Evolutionary conservation across 2,888 invertebrate species (phyloP).

Genomic region (Megastigmus dorsalis): DNA sequence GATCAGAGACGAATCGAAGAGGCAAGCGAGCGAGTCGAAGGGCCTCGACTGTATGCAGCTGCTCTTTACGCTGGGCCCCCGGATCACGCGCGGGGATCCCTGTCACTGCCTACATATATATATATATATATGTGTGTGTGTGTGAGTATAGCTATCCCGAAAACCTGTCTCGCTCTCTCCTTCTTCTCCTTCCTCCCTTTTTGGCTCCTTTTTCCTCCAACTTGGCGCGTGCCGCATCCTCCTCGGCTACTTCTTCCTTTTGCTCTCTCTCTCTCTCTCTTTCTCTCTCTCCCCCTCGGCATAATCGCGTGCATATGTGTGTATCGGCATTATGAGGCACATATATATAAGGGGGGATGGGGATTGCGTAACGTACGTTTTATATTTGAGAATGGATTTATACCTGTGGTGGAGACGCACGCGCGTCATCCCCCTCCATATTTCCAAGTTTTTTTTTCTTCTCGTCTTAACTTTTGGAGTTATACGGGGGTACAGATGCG

Average conservation of each 20-base stretch:
- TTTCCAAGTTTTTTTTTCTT: too few relatives aligned
- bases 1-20: constrained; percentile 57
- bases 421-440: too few relatives aligned
- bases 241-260: too few relatives aligned
- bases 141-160: background rate
- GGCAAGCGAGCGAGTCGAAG: constrained; percentile 45
- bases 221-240: constrained; percentile 65
- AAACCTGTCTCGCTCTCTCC: constrained; percentile 23
- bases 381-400: constrained; percentile 34
- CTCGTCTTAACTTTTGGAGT: too few relatives aligned
- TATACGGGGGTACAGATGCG: too few relatives aligned
- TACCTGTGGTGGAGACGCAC: constrained; percentile 16
- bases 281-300: constrained; percentile 21
- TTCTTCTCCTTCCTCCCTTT: constrained; percentile 43
- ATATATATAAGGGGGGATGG: background rate
- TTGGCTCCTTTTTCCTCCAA: constrained; percentile 38
- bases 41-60: constrained; percentile 52
- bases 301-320: background rate
- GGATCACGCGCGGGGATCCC: constrained; percentile 35
- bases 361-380: constrained; percentile 45
- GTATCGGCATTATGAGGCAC: too few relatives aligned
- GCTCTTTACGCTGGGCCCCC: constrained; percentile 19
- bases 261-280: constrained; percentile 21
- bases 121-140: too few relatives aligned
- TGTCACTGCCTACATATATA: too few relatives aligned